phyloP scores from a whole-genome alignment of 1,140 invertebrate species.

The Elysia chlorotica region DNA sequence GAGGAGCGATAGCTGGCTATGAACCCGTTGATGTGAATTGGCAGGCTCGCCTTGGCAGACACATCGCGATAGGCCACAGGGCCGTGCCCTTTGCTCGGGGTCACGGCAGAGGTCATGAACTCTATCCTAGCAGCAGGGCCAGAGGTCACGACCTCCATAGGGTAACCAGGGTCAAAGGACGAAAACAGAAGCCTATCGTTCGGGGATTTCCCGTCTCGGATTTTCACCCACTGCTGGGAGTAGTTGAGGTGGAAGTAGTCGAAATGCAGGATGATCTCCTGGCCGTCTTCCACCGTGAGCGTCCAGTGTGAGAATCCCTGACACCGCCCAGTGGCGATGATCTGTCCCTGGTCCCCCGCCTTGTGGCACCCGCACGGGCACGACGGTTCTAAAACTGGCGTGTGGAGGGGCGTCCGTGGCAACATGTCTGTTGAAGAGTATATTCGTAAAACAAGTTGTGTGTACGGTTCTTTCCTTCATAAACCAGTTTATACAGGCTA shows the following conservation, averaged over 20 bases:
- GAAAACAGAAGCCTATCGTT: slow-evolving; percentile 38
- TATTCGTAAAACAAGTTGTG: no score
- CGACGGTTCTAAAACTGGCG: slow-evolving; percentile 25
- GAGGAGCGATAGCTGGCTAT: slow-evolving; percentile 36
- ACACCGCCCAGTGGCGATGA: slow-evolving; percentile 50
- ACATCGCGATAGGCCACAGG: slow-evolving; percentile 19
- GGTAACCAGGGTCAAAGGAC: slow-evolving; percentile 28
- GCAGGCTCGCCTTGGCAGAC: slow-evolving; percentile 27
- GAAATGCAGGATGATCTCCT: slow-evolving; percentile 39
- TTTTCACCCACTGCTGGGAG: slow-evolving; percentile 44
- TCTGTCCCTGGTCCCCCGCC: slow-evolving; percentile 30
- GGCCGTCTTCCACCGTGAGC: slow-evolving; percentile 27
- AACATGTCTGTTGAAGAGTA: slow-evolving; percentile 40
- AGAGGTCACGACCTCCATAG: slow-evolving; percentile 36
- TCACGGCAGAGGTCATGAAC: slow-evolving; percentile 34
- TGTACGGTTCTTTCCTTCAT: no score
- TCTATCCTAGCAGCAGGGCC: slow-evolving; percentile 43
- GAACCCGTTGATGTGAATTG: slow-evolving; percentile 48
- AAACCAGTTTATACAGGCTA: no score
- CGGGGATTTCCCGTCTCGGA: slow-evolving; percentile 38
- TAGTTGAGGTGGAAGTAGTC: slow-evolving; percentile 39
- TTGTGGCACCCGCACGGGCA: slow-evolving; percentile 45
- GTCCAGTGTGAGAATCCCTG: slow-evolving; percentile 41
- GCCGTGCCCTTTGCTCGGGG: no score
- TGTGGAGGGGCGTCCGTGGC: slow-evolving; percentile 41